Evolutionary conservation across 2,113 vertebrate species (phyloP).

Genomic region (Epinephelus fuscoguttatus): DNA sequence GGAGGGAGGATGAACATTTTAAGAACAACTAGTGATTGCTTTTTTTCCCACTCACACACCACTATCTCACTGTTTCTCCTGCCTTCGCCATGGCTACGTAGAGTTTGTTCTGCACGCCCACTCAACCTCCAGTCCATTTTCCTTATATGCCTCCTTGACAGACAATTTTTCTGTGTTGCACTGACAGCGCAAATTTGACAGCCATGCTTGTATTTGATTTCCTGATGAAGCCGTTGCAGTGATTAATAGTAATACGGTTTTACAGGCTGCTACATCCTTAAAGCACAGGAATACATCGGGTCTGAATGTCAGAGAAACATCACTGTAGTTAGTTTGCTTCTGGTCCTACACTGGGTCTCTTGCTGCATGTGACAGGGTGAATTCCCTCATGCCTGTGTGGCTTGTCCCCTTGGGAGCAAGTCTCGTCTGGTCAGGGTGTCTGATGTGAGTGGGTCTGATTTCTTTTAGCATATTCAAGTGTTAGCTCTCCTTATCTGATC

Average conservation of each 20-base stretch:
- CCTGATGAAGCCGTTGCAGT: neutral
- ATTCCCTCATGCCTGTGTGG: slow-evolving; percentile 21
- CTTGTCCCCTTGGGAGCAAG: slow-evolving; percentile 21
- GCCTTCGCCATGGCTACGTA: slow-evolving; percentile 15
- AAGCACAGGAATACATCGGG: neutral
- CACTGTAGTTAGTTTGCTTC: slow-evolving; percentile 30
- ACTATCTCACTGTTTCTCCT: slow-evolving; percentile 42
- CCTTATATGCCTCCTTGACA: slow-evolving; percentile 14
- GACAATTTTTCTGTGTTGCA: slow-evolving; percentile 13
- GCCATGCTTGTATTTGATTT: slow-evolving; percentile 3
- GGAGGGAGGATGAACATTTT: slow-evolving; percentile 54
- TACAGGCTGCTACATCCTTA: neutral
- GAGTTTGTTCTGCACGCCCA: slow-evolving; percentile 37
- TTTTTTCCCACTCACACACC: slow-evolving; percentile 12
- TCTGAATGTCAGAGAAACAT: slow-evolving; percentile 32
- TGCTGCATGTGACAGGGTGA: slow-evolving; percentile 27
- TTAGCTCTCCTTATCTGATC: slow-evolving; percentile 15
- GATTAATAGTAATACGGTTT: neutral
- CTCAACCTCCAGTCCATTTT: slow-evolving; percentile 10
- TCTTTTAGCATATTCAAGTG: slow-evolving; percentile 27
- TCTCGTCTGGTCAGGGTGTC: slow-evolving; percentile 29
- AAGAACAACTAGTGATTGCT: slow-evolving; percentile 46
- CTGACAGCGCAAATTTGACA: slow-evolving; percentile 25
- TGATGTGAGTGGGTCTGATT: slow-evolving; percentile 25
- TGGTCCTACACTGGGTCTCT: slow-evolving; percentile 19